Conservation (phyloP, 2,888 invertebrate species). For the Leucania comma region DNA sequence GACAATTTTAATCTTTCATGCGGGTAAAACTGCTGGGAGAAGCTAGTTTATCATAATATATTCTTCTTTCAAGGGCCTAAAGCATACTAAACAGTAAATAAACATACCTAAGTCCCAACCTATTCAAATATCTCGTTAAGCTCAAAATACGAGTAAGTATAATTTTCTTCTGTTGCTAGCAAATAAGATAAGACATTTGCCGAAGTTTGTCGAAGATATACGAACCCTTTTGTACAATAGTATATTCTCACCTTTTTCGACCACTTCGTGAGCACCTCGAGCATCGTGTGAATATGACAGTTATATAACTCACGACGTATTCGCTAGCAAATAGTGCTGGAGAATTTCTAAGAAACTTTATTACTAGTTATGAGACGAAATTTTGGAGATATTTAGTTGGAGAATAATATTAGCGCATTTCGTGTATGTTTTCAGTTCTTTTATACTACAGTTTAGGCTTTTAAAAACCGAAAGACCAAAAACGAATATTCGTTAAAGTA, state of each 20-base stretch:
- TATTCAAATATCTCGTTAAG: neutral
- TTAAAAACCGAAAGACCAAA: neutral
- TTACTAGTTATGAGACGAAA: constrained; percentile 27
- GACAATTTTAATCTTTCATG: too few species aligned
- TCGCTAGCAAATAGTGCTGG: constrained; percentile 32
- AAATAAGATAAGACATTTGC: neutral
- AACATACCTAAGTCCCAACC: neutral
- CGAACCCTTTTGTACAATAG: neutral
- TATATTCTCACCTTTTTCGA: constrained; percentile 23
- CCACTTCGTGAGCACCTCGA: constrained; percentile 9
- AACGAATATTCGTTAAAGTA: too few species aligned
- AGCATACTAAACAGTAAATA: too few species aligned
- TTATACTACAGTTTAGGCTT: neutral
- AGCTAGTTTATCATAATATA: too few species aligned
- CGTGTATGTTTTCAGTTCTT: neutral
- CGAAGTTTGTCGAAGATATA: neutral
- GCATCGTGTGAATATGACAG: constrained; percentile 43
- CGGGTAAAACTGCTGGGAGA: too few species aligned
- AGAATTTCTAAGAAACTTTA: constrained; percentile 39
- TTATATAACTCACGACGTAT: constrained; percentile 38
- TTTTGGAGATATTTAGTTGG: constrained; percentile 30
- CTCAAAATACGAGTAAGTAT: too few species aligned
- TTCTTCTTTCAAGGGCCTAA: too few species aligned
- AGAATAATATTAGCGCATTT: neutral
- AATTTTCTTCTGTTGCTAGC: neutral